Percentiles rank a stretch among this genome's conserved stretches.
These are phyloP conservation scores for Petrocephalus schoutedeni DNA, from an alignment of 2,797 vertebrate species.

Conservation along the genomic window DNA sequence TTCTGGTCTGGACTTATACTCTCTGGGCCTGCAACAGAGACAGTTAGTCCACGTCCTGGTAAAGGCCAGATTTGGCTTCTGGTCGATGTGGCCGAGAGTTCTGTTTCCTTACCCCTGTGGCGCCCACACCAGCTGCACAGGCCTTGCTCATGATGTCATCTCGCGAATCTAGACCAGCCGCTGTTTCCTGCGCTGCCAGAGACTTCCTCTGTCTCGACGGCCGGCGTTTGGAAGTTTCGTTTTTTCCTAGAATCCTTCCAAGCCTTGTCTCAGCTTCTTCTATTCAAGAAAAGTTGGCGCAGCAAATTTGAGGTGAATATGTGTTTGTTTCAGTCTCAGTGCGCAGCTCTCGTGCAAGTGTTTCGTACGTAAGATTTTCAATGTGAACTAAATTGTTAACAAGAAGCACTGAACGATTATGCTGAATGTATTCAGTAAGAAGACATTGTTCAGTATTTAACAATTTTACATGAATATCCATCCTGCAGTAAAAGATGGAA, in stretches of 20 bases:
- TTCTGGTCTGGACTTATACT: neutral
- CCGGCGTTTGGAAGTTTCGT: neutral
- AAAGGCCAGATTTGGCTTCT: neutral
- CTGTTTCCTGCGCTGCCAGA: neutral
- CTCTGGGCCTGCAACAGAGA: neutral
- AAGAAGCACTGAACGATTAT: neutral
- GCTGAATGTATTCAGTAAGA: neutral
- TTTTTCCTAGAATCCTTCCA: constrained; percentile 2
- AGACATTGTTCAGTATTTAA: neutral
- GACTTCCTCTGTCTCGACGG: neutral
- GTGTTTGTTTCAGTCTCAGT: neutral
- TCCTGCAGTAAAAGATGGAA: neutral
- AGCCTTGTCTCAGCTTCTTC: neutral
- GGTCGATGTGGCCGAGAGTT: neutral
- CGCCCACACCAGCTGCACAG: neutral
- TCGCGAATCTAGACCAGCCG: neutral
- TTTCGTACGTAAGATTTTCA: neutral
- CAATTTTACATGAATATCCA: neutral
- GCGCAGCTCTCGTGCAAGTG: neutral
- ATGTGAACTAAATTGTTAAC: neutral
- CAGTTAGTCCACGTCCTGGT: neutral
- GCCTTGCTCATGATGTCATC: neutral
- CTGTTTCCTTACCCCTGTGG: neutral
- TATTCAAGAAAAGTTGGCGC: neutral
- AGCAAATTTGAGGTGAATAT: neutral